Conservation (phyloP, 1,140 invertebrate species). For the Papilio polytes region DNA sequence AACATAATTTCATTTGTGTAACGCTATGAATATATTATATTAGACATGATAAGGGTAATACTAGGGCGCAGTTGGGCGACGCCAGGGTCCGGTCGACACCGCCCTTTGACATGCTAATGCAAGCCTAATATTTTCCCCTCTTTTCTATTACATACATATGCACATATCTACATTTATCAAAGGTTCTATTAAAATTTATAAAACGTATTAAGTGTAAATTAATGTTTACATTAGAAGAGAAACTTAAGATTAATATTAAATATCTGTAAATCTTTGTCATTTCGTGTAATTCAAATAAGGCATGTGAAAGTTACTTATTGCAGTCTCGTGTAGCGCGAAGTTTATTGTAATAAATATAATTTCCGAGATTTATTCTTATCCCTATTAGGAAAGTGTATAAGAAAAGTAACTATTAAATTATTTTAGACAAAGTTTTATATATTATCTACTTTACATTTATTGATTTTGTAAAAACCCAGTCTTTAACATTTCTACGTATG, state of each 20-base stretch:
- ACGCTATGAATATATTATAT: conserved; percentile 51
- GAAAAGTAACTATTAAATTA: neutral
- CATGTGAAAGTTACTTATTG: conserved; percentile 3
- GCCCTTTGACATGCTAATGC: conserved; percentile 62
- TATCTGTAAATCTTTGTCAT: neutral
- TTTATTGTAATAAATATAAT: neutral
- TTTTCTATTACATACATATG: conserved; percentile 47
- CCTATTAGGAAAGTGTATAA: neutral
- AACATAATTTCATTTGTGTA: conserved; percentile 43
- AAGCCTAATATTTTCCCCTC: conserved; percentile 49
- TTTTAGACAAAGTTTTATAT: neutral
- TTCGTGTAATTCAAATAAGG: neutral
- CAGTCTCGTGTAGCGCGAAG: neutral
- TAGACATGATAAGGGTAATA: conserved; percentile 44
- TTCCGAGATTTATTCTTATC: neutral
- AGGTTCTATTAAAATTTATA: conserved; percentile 1
- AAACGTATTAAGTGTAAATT: neutral
- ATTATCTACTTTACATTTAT: neutral
- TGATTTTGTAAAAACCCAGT: neutral
- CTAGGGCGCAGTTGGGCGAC: conserved; percentile 40
- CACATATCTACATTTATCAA: conserved; percentile 6
- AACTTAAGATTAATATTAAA: neutral
- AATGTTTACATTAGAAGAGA: neutral
- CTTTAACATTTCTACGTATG: conserved; percentile 48
- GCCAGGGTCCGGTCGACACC: conserved; percentile 46